Conservation (phyloP, 2,113 vertebrate species). For the Microcebus tavaratra region DNA sequence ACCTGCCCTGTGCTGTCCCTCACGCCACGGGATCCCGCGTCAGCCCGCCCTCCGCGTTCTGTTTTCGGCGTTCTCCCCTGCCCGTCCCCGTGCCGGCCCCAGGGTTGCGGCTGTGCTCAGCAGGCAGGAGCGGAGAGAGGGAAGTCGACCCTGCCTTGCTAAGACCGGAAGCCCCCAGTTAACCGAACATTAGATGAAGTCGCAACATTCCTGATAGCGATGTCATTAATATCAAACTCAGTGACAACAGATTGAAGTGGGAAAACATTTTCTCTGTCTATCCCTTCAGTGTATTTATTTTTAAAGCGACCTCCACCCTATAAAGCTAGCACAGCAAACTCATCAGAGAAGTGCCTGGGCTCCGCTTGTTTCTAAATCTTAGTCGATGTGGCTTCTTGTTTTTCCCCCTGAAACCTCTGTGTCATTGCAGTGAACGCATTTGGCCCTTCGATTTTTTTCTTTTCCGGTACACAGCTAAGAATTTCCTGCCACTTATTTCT, state of each 20-base stretch:
- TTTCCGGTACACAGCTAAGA: background rate
- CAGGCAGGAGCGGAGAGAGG: background rate
- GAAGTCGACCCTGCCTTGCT: too few relatives aligned
- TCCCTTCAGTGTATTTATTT: background rate
- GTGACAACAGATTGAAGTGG: background rate
- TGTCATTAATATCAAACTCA: background rate
- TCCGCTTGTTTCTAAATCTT: background rate
- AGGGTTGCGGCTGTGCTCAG: background rate
- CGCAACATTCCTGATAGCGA: background rate
- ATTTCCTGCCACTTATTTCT: background rate
- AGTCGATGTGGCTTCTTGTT: background rate
- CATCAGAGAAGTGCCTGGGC: background rate
- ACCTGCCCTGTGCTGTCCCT: background rate
- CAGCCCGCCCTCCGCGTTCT: background rate
- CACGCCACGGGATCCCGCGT: rapidly evolving
- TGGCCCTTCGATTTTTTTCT: background rate
- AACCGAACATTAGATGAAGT: background rate
- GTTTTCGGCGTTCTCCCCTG: background rate
- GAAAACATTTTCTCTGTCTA: background rate
- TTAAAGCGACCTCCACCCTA: background rate
- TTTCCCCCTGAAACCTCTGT: background rate
- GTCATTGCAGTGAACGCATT: background rate
- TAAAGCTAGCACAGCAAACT: background rate
- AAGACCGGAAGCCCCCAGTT: background rate
- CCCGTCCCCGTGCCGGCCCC: background rate